These are phyloP conservation scores for Schizopygopsis malacanthus DNA, from an alignment of 2,797 vertebrate genomes.

Conservation along the genomic window DNA sequence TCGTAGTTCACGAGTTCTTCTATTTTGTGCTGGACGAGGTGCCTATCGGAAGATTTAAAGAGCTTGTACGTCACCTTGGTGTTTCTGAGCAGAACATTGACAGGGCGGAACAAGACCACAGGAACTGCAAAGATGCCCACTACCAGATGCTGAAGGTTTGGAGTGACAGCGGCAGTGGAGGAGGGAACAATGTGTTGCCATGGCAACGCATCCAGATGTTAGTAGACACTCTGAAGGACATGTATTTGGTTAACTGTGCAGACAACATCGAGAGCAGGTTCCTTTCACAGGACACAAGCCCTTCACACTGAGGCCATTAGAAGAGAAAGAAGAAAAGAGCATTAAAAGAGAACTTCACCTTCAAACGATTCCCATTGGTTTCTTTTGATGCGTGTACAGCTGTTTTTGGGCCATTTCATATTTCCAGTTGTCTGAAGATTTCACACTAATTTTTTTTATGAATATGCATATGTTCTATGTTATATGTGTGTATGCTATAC, in stretches of 20 bases:
- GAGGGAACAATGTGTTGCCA: constrained; percentile 64
- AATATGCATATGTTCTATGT: not conserved
- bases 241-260: constrained; percentile 82
- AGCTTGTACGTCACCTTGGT: constrained; percentile 85
- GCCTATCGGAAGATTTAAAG: constrained; percentile 82
- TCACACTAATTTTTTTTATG: constrained; percentile 33
- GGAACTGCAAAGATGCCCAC: constrained; percentile 82
- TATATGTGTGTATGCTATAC: not conserved
- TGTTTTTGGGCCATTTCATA: not conserved
- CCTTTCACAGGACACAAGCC: not conserved
- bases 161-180: constrained; percentile 69
- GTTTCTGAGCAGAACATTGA: constrained; percentile 85
- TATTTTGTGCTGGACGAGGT: constrained; percentile 85
- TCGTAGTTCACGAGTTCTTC: constrained; percentile 76
- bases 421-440: not conserved
- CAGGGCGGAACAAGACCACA: constrained; percentile 81
- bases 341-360: constrained; percentile 26
- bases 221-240: constrained; percentile 78
- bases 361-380: not conserved
- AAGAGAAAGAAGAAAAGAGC: constrained; percentile 14
- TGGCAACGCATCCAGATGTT: constrained; percentile 70
- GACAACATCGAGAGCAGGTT: constrained; percentile 79
- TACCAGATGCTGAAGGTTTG: constrained; percentile 91
- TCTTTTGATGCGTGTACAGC: not conserved
- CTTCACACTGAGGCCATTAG: not conserved